Conservation (phyloP, 2,797 vertebrate species). For the Kryptolebias ocellatus region DNA sequence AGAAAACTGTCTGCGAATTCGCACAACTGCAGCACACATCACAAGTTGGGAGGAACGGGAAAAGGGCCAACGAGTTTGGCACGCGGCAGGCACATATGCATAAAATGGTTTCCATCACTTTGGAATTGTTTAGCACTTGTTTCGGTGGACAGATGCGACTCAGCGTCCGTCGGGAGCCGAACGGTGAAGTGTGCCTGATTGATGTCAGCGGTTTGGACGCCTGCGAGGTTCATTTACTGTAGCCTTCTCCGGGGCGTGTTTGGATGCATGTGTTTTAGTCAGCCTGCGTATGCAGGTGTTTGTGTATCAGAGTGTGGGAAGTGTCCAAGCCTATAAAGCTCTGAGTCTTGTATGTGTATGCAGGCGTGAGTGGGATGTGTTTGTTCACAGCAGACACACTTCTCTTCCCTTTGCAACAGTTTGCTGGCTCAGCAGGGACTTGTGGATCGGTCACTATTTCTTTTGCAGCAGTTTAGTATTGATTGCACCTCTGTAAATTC, state of each 20-base stretch:
- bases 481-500: slow-evolving; percentile 65
- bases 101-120: slow-evolving; percentile 67
- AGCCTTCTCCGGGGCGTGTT: slow-evolving; percentile 62
- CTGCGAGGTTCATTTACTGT: slow-evolving; percentile 75
- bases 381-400: slow-evolving; percentile 36
- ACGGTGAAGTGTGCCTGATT: slow-evolving; percentile 68
- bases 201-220: slow-evolving; percentile 73
- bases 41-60: slow-evolving; percentile 28
- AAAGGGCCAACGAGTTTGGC: slow-evolving; percentile 49
- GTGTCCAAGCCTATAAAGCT: slow-evolving; percentile 21
- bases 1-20: slow-evolving; percentile 49
- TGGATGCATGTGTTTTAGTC: slow-evolving; percentile 47
- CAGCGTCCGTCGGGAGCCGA: slow-evolving; percentile 61
- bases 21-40: slow-evolving; percentile 39
- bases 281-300: slow-evolving; percentile 50
- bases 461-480: slow-evolving; percentile 58
- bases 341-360: slow-evolving; percentile 7
- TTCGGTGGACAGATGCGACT: slow-evolving; percentile 74
- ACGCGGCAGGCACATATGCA: slow-evolving; percentile 52
- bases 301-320: slow-evolving; percentile 22
- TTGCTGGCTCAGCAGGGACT: slow-evolving; percentile 72
- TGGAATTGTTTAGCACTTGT: slow-evolving; percentile 74
- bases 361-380: slow-evolving; percentile 33
- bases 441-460: slow-evolving; percentile 59
- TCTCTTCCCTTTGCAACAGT: slow-evolving; percentile 61